Conservation (phyloP, 2,888 invertebrate species). For the Cerastis leucographa region DNA sequence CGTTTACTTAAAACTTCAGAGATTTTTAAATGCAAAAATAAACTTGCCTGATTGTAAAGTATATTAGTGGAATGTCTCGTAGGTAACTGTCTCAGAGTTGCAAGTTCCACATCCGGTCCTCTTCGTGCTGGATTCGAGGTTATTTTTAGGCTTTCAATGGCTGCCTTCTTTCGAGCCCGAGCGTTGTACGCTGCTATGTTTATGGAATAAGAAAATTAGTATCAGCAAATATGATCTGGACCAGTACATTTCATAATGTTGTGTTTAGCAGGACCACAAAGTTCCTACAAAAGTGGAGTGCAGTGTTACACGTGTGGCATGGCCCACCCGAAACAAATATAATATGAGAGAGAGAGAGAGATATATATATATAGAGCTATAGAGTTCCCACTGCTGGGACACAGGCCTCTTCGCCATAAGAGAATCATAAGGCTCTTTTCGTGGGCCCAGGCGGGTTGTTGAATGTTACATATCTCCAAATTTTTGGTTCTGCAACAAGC, state of each 20-base stretch:
- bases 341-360: not conserved
- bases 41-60: conserved; percentile 92
- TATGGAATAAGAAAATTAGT: conserved; percentile 15
- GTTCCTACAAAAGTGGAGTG: not conserved
- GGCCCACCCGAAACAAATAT: not conserved
- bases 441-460: not conserved
- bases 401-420: not conserved
- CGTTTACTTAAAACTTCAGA: not conserved
- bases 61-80: conserved; percentile 96
- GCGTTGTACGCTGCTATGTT: conserved; percentile 90
- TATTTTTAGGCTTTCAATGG: conserved; percentile 89
- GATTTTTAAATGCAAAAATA: not conserved
- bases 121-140: conserved; percentile 82
- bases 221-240: not conserved
- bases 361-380: not conserved
- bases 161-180: conserved; percentile 93
- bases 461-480: not conserved
- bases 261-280: not conserved
- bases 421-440: not conserved
- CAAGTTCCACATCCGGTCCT: conserved; percentile 95
- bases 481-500: not conserved
- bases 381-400: not conserved
- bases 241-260: not conserved
- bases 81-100: conserved; percentile 96
- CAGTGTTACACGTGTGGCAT: not conserved